Evolutionary conservation across 2,797 vertebrate genomes (phyloP), one percentile per base, ranked within the genome.

Genomic region (Lateolabrax maculatus): DNA sequence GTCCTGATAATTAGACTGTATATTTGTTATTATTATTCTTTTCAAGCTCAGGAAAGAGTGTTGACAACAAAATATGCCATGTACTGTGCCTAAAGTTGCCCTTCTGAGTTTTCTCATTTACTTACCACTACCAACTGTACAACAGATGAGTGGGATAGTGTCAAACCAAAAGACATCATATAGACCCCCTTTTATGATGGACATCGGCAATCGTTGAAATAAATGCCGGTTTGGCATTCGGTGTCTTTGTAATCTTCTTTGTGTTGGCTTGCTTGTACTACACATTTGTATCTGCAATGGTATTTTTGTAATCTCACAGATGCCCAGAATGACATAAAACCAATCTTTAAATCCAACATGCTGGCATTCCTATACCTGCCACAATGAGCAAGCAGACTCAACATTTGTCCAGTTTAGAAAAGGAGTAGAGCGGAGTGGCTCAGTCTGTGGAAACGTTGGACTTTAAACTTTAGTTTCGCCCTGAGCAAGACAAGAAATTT

Each of bases 1-100:
- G 16, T 57, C 31, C 49, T 60, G 15, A 52, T 77, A 57, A 86
- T 78, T 25, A n/a, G 8, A 29, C 31, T 27, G 43, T 46, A 67
- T 55, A 29, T n/a, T n/a, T n/a, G n/a, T n/a, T n/a, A 9, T 39
- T 51, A 36, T 57, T 44, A 21, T 36, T 37, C 48, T 52, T 44
- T 68, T 51, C 6, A 27, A 58, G 27, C 19, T 63, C 4, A 25
- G 48, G 15, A 7, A 51, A 55, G 0, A 58, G 16, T 11, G 21
- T 12, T 44, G 16, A 36, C 39, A 51, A 31, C 9, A 51, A 60
- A 57, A 41, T 1, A 11, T 4, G 0, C 12, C 3, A 31, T 52
- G 15, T 5, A 64, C n/a, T 27, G 4, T n/a, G 34, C 21, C 5
- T 3, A 21, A 23, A 55, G 19, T 29, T 27, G 10, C 34, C 10